These are phyloP conservation scores for Rhinopomastus cyanomelas DNA, from an alignment of 2,113 vertebrate genomes.

Conservation along the genomic window DNA sequence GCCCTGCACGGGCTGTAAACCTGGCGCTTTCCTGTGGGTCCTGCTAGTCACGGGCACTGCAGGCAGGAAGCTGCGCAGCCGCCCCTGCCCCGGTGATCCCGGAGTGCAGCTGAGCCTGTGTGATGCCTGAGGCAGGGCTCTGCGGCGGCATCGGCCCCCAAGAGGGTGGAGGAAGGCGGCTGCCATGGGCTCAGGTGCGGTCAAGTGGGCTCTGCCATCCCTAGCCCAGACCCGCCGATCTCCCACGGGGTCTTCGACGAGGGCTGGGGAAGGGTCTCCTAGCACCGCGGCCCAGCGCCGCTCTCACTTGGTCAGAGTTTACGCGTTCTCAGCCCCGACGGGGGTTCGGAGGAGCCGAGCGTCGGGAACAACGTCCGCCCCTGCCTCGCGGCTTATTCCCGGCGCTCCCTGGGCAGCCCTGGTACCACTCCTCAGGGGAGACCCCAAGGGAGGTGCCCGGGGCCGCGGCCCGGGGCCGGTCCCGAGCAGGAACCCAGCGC, in stretches of 20 bases:
- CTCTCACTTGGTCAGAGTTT: background rate
- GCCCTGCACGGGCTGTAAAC: background rate
- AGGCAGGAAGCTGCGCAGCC: background rate
- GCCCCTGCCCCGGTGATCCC: background rate
- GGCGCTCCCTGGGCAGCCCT: background rate
- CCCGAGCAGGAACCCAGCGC: constrained; percentile 25
- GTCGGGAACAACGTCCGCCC: background rate
- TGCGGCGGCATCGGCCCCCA: background rate
- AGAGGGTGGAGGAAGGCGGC: background rate
- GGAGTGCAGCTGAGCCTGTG: background rate
- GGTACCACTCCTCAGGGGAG: background rate
- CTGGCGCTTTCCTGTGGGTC: background rate
- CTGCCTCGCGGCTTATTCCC: background rate
- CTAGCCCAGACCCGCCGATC: background rate
- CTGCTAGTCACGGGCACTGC: too few relatives aligned
- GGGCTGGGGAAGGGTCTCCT: rapidly evolving
- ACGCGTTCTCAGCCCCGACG: background rate
- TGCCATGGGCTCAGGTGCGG: background rate
- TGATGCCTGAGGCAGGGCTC: background rate
- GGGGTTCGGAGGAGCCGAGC: background rate
- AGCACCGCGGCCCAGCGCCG: too few relatives aligned
- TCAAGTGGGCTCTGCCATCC: background rate
- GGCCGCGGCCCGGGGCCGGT: background rate
- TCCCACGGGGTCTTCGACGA: background rate
- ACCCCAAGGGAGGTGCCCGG: background rate